phyloP scores from a whole-genome alignment of 2,797 vertebrate genomes.

The Gambusia yucatana region DNA sequence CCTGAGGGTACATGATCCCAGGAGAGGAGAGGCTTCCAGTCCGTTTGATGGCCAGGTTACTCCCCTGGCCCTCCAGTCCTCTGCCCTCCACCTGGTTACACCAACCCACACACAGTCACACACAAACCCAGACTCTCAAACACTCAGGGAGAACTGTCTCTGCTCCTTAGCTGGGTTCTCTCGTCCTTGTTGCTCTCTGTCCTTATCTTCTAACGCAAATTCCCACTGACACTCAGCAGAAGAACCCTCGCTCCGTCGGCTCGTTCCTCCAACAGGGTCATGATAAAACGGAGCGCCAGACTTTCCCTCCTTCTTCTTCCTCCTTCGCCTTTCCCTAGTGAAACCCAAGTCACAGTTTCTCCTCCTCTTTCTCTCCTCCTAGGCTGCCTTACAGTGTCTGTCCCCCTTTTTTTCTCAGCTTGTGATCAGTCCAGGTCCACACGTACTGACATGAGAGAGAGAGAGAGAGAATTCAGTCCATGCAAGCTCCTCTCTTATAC shows the following conservation, averaged over 20 bases:
- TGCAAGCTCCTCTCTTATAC: slow-evolving; percentile 50
- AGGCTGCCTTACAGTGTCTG: slow-evolving; percentile 45
- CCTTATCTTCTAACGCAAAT: slow-evolving; percentile 45
- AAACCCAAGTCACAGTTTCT: slow-evolving; percentile 64
- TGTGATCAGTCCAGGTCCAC: slow-evolving; percentile 75
- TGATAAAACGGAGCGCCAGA: slow-evolving; percentile 55
- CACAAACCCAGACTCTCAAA: slow-evolving; percentile 31
- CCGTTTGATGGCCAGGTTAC: slow-evolving; percentile 79
- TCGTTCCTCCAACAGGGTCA: slow-evolving; percentile 61
- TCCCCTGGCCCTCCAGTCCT: slow-evolving; percentile 81
- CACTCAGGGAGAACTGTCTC: slow-evolving; percentile 53
- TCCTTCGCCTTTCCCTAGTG: slow-evolving; percentile 42
- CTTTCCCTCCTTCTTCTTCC: slow-evolving; percentile 61
- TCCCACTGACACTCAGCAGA: slow-evolving; percentile 58
- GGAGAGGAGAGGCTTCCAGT: slow-evolving; percentile 78
- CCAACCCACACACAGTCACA: slow-evolving; percentile 38
- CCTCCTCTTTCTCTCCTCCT: slow-evolving; percentile 25
- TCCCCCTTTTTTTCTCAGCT: slow-evolving; percentile 45
- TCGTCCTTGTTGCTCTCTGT: slow-evolving; percentile 25
- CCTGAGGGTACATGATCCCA: slow-evolving; percentile 92
- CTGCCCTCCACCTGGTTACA: slow-evolving; percentile 73
- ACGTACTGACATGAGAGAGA: slow-evolving; percentile 72
- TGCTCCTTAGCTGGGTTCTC: slow-evolving; percentile 49
- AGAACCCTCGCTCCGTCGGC: slow-evolving; percentile 45
- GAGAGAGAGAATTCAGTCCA: slow-evolving; percentile 74